Evolutionary conservation across 2,888 invertebrate species (phyloP), one percentile per base, ranked within the genome.

Genomic region (Litoditis marina): DNA sequence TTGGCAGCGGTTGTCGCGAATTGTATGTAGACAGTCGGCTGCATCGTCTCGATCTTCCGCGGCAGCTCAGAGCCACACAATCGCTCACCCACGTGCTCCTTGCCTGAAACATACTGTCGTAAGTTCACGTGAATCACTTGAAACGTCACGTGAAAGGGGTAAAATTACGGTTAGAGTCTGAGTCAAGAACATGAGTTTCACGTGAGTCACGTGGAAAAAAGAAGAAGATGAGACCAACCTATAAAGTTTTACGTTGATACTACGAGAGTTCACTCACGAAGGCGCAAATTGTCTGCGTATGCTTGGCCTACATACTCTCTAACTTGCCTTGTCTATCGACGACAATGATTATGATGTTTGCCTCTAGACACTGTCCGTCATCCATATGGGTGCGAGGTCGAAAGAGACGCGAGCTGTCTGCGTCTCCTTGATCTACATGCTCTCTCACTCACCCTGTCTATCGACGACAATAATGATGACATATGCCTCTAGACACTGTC

Each of bases 401-500:
- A n/a, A n/a, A n/a, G n/a, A n/a, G n/a, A n/a, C n/a, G n/a, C n/a
- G n/a, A n/a, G n/a, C n/a, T n/a, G n/a, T n/a, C n/a, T n/a, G n/a
- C n/a, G n/a, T n/a, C n/a, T n/a, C n/a, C n/a, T n/a, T n/a, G n/a
- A n/a, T n/a, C n/a, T n/a, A n/a, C n/a, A n/a, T n/a, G n/a, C n/a
- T n/a, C n/a, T n/a, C n/a, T n/a, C n/a, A n/a, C n/a, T n/a, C n/a
- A n/a, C n/a, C n/a, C n/a, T n/a, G n/a, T 47, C 73, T 32, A 52
- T 78, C 78, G 16, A 68, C 73, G 0, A 81, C 77, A 4, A 74
- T 68, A 16, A 81, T 57, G 22, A 78, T 47, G 5, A 82, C 60
- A 64, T 82, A 82, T 47, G 82, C 79, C 49, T 77, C 69, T 19
- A 80, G 66, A 57, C 82, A 82, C 58, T 80, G 80, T 47, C 62